phyloP scores from a whole-genome alignment of 1,140 invertebrate species.

The Drosophila persimilis region DNA sequence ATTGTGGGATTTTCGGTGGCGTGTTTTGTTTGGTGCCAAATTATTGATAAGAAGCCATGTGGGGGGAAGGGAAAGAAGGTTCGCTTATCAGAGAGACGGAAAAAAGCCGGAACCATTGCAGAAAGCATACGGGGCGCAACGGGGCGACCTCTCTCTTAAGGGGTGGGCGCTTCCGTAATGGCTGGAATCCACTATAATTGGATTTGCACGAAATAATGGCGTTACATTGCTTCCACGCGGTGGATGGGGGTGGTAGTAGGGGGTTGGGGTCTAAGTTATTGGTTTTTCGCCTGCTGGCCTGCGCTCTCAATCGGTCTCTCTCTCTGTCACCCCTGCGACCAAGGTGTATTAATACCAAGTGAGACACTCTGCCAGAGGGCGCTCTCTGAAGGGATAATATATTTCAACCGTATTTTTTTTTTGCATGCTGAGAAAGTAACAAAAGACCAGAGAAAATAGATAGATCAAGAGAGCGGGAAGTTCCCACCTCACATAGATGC shows the following conservation, averaged over 20 bases:
- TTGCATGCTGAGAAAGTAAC: no score
- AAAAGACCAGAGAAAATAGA: no score
- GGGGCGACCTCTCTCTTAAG: no score
- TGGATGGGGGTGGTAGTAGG: neutral
- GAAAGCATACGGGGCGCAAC: constrained; percentile 10
- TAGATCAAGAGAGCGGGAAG: no score
- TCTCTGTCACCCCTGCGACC: constrained; percentile 22
- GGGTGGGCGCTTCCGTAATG: constrained; percentile 49
- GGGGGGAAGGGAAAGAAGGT: constrained; percentile 3
- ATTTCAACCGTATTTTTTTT: no score
- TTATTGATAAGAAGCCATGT: constrained; percentile 53
- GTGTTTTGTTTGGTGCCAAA: constrained; percentile 66
- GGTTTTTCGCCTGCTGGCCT: constrained; percentile 50
- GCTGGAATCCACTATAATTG: constrained; percentile 54
- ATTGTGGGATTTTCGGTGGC: constrained; percentile 53
- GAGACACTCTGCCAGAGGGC: no score
- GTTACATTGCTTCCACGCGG: constrained; percentile 44
- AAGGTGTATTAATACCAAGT: no score
- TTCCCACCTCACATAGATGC: no score
- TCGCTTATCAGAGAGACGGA: constrained; percentile 32
- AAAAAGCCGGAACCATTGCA: constrained; percentile 24
- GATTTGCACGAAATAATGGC: constrained; percentile 62
- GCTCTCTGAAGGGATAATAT: no score
- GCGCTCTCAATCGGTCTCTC: constrained; percentile 14
- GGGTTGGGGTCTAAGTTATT: constrained; percentile 54